Percentiles rank a stretch among this genome's conserved stretches.
phyloP scores from a whole-genome alignment of 2,797 vertebrate species.

The Saxicola maurus region DNA sequence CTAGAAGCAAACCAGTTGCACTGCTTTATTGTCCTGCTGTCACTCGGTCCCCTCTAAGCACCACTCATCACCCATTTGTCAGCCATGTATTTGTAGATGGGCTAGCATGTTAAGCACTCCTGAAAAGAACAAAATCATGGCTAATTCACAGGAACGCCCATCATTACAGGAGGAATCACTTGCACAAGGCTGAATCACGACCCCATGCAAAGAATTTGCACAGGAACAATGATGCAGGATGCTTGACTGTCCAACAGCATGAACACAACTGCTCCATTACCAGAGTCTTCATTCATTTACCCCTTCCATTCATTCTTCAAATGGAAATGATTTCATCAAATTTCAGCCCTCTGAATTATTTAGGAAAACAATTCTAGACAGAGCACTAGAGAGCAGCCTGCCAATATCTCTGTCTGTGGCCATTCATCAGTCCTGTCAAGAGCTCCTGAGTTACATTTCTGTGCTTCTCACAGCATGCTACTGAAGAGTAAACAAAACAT shows the following conservation, averaged over 20 bases:
- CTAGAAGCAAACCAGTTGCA: neutral
- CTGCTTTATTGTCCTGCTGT: neutral
- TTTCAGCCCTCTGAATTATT: slow-evolving; percentile 54
- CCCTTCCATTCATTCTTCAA: slow-evolving; percentile 25
- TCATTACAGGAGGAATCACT: neutral
- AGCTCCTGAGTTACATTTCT: neutral
- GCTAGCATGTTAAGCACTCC: neutral
- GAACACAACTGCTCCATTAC: neutral
- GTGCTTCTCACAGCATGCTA: neutral
- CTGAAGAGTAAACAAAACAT: slow-evolving; percentile 48
- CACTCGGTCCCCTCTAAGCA: neutral
- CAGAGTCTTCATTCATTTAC: slow-evolving; percentile 26
- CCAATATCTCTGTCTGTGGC: slow-evolving; percentile 59
- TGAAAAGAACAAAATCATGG: neutral
- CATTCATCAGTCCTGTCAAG: slow-evolving; percentile 62
- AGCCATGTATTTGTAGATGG: neutral
- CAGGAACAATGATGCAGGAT: neutral
- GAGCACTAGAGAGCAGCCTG: slow-evolving; percentile 32
- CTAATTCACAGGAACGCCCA: neutral
- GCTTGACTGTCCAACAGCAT: neutral
- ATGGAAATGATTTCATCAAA: slow-evolving; percentile 58
- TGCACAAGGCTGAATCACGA: neutral
- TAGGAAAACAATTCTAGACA: slow-evolving; percentile 54
- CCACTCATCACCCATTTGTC: neutral
- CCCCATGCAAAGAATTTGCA: neutral